Evolutionary conservation across 64 coral and sea anemone genomes (phyloP), one percentile per base, ranked within the genome.

Genomic region (Pocillopora verrucosa): DNA sequence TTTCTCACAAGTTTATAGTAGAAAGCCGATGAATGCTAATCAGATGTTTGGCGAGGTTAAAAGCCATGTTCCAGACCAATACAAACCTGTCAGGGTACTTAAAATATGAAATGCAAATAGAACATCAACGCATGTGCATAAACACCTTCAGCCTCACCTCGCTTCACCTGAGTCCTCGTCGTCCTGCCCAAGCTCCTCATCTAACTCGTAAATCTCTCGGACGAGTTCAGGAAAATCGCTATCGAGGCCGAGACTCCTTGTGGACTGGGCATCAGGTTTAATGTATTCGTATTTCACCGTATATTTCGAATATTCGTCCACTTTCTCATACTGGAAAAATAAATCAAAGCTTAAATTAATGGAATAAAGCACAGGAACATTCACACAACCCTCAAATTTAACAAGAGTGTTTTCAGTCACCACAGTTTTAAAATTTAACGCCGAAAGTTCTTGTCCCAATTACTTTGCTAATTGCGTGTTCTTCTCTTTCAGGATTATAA

Each of bases 221-320:
- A 85, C 11, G 20, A 72, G 82, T 57, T 85, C 82, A 22, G 65
- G 82, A 22, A 85, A 85, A 65, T 85, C 41, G 22, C 12, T 57
- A 26, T 30, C 65, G 22, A 11, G 10, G 57, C 41, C 25, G 37
- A 68, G 12, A 72, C 35, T 38, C 64, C 82, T 72, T 56, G 13
- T n/a, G 13, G 80, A 45, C 62, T 84, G 36, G 36, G 12, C 9
- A 79, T 20, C 56, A 26, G 45, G 45, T n/a, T 56, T 59, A 12
- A 79, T 51, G 24, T 85, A 85, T 20, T 72, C 2, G 63, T 72
- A 69, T 14, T 37, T 25, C 63, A 85, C 82, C 7, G 69, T 85
- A 63, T 85, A 85, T 85, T n/a, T 38, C 11, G n/a, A 2, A 7
- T 1, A 56, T 2, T 51, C 7, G 56, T 85, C 37, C 10, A 25